phyloP scores from a whole-genome alignment of 2,888 invertebrate species.

The Ophion ventricosus region DNA sequence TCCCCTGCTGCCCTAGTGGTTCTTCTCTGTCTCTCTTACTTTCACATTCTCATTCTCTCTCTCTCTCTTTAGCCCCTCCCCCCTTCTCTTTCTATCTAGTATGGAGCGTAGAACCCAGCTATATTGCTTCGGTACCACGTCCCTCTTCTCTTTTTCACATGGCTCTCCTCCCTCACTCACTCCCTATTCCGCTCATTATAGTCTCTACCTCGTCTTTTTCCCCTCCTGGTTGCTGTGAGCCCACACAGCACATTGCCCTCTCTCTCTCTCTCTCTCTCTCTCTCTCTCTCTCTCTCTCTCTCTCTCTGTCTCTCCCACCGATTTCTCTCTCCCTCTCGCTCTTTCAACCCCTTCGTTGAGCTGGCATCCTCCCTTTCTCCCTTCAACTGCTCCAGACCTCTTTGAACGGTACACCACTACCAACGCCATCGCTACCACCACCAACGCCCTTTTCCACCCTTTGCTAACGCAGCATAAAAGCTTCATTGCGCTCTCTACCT shows the following conservation, averaged over 20 bases:
- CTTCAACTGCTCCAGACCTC: conserved; percentile 51
- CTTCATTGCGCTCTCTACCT: conserved; percentile 39
- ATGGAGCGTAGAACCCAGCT: conserved; percentile 61
- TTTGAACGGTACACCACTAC: conserved; percentile 39
- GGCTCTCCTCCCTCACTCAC: conserved; percentile 69
- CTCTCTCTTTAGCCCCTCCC: conserved; percentile 55
- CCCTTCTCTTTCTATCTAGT: conserved; percentile 61
- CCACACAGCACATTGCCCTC: conserved; percentile 59
- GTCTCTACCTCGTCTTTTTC: conserved; percentile 70
- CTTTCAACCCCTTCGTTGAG: conserved; percentile 41
- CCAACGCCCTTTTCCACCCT: conserved; percentile 64
- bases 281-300: conserved; percentile 58
- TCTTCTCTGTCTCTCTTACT: conserved; percentile 61
- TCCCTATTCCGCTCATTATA: conserved; percentile 76
- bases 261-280: conserved; percentile 53
- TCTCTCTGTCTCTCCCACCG: too few relatives aligned
- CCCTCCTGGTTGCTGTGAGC: conserved; percentile 66
- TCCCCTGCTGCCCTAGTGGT: conserved; percentile 61
- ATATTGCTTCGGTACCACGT: conserved; percentile 62
- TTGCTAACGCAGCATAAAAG: conserved; percentile 61
- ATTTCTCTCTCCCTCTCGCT: conserved; percentile 58
- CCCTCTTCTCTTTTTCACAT: conserved; percentile 51
- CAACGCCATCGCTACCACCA: conserved; percentile 37
- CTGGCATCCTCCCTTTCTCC: conserved; percentile 49
- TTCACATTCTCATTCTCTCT: conserved; percentile 48